Base-by-base conservation (phyloP, 92 coral and sea anemone species). In the Palythoa heliodiscus region DNA sequence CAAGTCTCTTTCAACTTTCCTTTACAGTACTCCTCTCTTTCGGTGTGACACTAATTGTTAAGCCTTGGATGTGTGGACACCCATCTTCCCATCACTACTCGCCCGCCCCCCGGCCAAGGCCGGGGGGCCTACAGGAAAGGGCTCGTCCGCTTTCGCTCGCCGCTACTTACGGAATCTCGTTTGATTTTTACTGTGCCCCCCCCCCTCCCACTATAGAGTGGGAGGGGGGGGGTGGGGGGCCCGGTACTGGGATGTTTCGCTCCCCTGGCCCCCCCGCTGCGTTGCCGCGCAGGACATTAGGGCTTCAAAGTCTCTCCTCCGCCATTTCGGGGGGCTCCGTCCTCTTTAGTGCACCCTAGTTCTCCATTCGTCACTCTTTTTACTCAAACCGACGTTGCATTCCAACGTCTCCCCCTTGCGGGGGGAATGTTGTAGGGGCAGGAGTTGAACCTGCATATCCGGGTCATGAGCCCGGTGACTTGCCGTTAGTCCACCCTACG, bases 381-480 rank as follows among this genome's bases (percentile, higher is more conserved):
- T 75, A 76, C 50, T 58, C 82, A 76, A 83, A 88, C 70, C 81
- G 64, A 84, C 90, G 86, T 76, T 70, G 70, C 76, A 48, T 58
- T 83, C 76, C 75, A 69, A 83, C 75, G 23, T 19, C 52, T n/a
- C 52, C 66, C 58, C 25, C 37, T 61, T 35, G 40, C 40, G 37
- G 43, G 55, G 53, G 43, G 39, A 79, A 35, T 58, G 60, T 91
- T 82, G 97, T 93, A 93, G 94, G 88, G 94, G 91, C 90, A 90
- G 92, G 97, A 93, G 74, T 93, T 92, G 97, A 93, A 93, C 97
- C 92, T 90, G 89, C 97, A 91, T 93, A 78, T 70, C 88, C 95
- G 90, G 97, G 90, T 90, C 88, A 93, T 93, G 97, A 93, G 95
- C 88, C 97, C 87, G 94, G 85, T 73, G 92, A 93, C 94, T 91